Base-by-base conservation (phyloP, 2,888 invertebrate species). In the Volucella inanis region DNA sequence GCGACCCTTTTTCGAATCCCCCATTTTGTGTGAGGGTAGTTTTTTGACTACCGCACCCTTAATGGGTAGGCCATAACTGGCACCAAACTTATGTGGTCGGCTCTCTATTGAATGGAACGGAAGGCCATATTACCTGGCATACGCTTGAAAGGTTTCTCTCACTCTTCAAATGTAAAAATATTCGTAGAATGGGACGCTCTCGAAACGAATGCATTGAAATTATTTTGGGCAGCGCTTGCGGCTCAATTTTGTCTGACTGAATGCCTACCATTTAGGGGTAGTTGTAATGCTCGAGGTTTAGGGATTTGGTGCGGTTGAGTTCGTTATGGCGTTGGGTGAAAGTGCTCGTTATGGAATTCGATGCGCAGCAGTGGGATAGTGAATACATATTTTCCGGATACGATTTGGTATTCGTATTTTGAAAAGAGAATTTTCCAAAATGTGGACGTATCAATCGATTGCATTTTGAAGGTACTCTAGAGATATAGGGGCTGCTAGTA, bases 201-300 rank as follows among this genome's bases (percentile, higher is more conserved):
- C 1, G 22, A 22, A 22, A 22, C 22, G 22, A 22, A 61, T 67
- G 54, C 15, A 80, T 74, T 67, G 67, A 54, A 67, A 74, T 67
- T 62, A 75, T 75, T 81, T 76, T 70, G 75, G 76, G 76, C 71
- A 71, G 49, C 59, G 70, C 61, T 76, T 82, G 81, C 71, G 81
- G 81, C 76, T 47, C 64, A 52, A 71, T 82, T 76, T 64, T 59
- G 71, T 82, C 70, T 61, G 76, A 76, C 76, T 82, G 76, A 76
- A 64, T 71, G 22, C 22, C 22, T 22, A 49, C 54, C 76, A 76
- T 82, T 82, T 70, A 65, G 18, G 61, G 65, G 22, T 22, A 4
- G 22, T 71, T 76, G 64, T 71, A 76, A 71, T 76, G 65, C 61
- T 81, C 71, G 2, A 22, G 3, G 22, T 22, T 22, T 22, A 3